phyloP scores from a whole-genome alignment of 2,888 invertebrate species.

The Chymomyza procnemis region DNA sequence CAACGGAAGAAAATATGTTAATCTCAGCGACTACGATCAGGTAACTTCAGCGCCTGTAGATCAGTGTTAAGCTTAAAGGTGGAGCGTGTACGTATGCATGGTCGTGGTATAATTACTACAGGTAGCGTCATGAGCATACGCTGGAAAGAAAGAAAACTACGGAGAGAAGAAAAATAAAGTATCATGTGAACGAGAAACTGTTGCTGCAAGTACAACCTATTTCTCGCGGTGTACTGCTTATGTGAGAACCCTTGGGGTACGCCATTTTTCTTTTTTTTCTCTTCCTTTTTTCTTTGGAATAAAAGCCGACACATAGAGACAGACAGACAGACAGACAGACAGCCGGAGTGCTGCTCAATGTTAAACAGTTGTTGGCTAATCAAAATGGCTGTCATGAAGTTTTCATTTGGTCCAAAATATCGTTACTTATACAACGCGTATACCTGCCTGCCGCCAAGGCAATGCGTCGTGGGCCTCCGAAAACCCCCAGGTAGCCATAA shows the following conservation, averaged over 20 bases:
- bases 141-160: no score
- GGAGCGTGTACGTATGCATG: no score
- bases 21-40: no score
- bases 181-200: no score
- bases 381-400: constrained; percentile 32
- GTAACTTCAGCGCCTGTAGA: no score
- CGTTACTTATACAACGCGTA: background rate
- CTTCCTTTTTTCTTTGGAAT: background rate
- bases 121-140: no score
- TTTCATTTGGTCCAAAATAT: background rate
- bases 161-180: no score
- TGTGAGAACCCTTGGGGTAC: background rate
- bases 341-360: constrained; percentile 5
- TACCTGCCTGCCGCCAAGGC: background rate
- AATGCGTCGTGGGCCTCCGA: constrained; percentile 3
- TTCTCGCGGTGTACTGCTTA: background rate
- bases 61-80: no score
- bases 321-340: background rate
- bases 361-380: constrained; percentile 20
- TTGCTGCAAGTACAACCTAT: background rate
- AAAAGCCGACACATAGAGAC: background rate
- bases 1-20: no score
- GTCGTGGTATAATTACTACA: no score
- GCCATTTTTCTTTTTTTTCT: background rate
- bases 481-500: constrained; percentile 30